phyloP scores from a whole-genome alignment of 2,113 vertebrate genomes.

The Percopsis transmontana region DNA sequence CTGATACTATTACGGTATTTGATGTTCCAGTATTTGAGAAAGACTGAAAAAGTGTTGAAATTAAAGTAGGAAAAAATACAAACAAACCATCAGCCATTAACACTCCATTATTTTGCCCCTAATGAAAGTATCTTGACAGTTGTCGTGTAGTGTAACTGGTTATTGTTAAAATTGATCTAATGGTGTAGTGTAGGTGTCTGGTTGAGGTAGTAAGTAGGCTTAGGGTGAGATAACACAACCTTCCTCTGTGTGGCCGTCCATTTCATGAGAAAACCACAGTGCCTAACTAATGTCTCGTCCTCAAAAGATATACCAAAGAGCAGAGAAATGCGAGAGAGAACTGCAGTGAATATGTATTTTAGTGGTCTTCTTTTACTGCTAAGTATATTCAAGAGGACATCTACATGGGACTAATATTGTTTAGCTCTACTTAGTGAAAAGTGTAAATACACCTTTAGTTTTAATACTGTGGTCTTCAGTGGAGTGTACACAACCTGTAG shows the following conservation, averaged over 20 bases:
- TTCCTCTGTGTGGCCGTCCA: constrained; percentile 16
- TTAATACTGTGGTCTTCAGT: constrained; percentile 5
- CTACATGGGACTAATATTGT: constrained; percentile 18
- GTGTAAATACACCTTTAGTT: constrained; percentile 21
- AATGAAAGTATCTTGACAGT: background rate
- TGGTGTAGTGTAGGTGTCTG: constrained; percentile 31
- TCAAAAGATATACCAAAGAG: constrained; percentile 17
- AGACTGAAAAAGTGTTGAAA: too few species aligned
- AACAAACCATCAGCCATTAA: background rate
- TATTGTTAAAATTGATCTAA: too few species aligned
- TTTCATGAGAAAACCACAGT: constrained; percentile 5
- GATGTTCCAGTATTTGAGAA: background rate
- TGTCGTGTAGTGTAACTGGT: constrained; percentile 22
- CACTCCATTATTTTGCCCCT: too few species aligned
- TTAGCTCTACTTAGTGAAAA: constrained; percentile 35
- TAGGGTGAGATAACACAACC: background rate
- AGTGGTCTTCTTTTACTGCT: constrained; percentile 10
- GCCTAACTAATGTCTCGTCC: constrained; percentile 1
- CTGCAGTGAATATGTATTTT: background rate
- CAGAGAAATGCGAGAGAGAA: constrained; percentile 6
- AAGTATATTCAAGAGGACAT: constrained; percentile 11
- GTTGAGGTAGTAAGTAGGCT: constrained; percentile 3
- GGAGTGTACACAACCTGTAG: background rate
- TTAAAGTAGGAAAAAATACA: background rate
- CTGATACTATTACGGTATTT: background rate